Conservation (phyloP, 2,888 invertebrate species). For the Barypeithes pellucidus region DNA sequence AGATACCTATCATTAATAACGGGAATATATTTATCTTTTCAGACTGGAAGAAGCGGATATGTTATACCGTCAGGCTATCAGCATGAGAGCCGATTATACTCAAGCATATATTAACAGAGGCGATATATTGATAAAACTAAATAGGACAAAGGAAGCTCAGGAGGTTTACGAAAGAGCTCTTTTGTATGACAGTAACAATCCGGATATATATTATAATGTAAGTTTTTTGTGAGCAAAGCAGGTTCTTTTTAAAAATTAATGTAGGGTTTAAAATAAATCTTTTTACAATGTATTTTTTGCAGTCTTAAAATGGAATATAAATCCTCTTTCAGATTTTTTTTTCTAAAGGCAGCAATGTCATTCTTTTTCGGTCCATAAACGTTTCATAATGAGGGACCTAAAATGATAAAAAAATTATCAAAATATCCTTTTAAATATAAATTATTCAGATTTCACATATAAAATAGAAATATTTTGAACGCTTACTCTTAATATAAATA, state of each 20-base stretch:
- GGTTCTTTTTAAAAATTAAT: conserved; percentile 4
- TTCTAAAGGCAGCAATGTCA: no score
- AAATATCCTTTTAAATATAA: no score
- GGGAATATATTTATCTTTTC: conserved; percentile 21
- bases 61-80: conserved; percentile 94
- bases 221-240: conserved; percentile 68
- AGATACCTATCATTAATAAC: no score
- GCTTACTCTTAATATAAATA: no score
- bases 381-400: no score
- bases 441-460: no score
- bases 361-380: no score
- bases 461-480: no score
- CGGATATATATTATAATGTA: conserved; percentile 95
- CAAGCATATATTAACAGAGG: conserved; percentile 98
- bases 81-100: conserved; percentile 96
- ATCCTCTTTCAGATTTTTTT: no score
- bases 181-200: conserved; percentile 93
- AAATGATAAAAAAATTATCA: no score
- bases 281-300: no score
- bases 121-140: conserved; percentile 94
- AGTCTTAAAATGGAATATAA: no score
- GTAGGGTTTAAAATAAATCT: not conserved
- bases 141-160: conserved; percentile 94
- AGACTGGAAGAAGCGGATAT: conserved; percentile 92
- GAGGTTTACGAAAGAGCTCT: conserved; percentile 95